phyloP scores from a whole-genome alignment of 2,113 vertebrate genomes.

The Malurus melanocephalus region DNA sequence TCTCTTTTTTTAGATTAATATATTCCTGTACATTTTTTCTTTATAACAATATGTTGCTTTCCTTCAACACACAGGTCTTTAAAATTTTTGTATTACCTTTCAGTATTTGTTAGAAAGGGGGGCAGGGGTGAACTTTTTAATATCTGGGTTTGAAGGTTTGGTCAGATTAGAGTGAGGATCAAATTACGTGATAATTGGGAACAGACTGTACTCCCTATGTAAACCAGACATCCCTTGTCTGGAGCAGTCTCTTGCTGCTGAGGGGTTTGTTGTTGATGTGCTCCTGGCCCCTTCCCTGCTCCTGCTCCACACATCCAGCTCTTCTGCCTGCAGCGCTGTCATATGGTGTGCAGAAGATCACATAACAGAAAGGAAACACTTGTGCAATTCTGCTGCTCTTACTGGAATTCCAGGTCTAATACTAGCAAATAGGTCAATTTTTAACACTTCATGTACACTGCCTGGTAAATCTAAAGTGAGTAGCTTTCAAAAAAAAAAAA shows the following conservation, averaged over 20 bases:
- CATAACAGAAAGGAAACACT: not conserved
- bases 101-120: not conserved
- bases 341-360: not conserved
- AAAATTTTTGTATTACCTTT: not conserved
- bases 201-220: not conserved
- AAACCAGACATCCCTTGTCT: not conserved
- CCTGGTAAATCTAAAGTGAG: not conserved
- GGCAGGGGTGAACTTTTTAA: not conserved
- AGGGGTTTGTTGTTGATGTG: not conserved
- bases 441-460: not conserved
- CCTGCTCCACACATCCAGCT: not conserved
- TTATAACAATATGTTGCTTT: not conserved
- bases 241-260: not conserved
- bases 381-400: not conserved
- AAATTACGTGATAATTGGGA: conserved; percentile 33
- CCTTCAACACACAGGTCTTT: not conserved
- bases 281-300: not conserved
- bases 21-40: not conserved
- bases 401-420: conserved; percentile 33
- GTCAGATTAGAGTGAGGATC: conserved; percentile 31
- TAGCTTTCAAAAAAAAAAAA: not conserved
- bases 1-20: not conserved
- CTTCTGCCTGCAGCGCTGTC: not conserved
- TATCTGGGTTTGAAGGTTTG: conserved; percentile 7
- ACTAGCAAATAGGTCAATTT: conserved; percentile 1